Evolutionary conservation across 2,113 vertebrate genomes (phyloP).

Genomic region (Mobula hypostoma): DNA sequence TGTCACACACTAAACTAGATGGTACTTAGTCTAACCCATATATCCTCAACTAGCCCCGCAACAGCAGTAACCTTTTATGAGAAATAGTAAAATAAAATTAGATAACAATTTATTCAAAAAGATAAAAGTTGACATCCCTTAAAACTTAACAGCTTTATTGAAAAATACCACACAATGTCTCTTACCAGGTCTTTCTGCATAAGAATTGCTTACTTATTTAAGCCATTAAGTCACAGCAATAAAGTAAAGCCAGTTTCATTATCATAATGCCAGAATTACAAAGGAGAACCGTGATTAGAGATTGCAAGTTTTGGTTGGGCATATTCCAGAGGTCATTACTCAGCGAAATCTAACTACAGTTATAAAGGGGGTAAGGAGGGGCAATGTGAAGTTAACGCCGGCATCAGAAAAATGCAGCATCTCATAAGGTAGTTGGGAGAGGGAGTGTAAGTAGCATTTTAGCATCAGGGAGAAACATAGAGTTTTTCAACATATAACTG

Average conservation of each 20-base stretch:
- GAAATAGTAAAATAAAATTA: too few relatives aligned
- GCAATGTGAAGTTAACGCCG: neutral
- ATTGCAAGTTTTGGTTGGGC: neutral
- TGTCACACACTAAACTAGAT: neutral
- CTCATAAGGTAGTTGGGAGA: neutral
- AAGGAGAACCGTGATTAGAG: neutral
- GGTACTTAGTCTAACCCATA: too few relatives aligned
- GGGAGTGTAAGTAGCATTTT: neutral
- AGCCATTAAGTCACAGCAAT: neutral
- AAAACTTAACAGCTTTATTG: too few relatives aligned
- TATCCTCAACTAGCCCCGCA: too few relatives aligned
- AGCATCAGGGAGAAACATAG: neutral
- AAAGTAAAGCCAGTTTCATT: neutral
- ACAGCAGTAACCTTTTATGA: too few relatives aligned
- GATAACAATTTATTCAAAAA: too few relatives aligned
- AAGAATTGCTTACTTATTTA: neutral
- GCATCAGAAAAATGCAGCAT: neutral
- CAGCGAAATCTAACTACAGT: neutral
- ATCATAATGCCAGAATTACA: neutral
- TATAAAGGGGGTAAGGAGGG: neutral
- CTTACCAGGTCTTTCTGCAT: too few relatives aligned
- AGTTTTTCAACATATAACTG: neutral
- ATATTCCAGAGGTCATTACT: neutral
- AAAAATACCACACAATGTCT: too few relatives aligned
- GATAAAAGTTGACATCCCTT: too few relatives aligned